Conservation (phyloP, 2,113 vertebrate genomes). For the Microtus oregoni region DNA sequence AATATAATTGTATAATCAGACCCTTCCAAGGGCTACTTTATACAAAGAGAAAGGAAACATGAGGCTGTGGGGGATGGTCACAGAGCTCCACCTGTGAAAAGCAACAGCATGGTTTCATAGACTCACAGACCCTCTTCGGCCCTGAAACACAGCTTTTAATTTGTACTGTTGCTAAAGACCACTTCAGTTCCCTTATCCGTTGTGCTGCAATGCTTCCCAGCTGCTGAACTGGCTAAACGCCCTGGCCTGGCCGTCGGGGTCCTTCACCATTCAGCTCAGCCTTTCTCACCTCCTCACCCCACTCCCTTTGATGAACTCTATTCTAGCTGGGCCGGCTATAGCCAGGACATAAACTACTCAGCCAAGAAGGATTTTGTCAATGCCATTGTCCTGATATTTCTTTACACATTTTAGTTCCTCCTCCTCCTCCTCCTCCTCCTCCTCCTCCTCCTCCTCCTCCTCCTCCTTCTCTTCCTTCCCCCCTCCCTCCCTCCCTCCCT, state of each 20-base stretch:
- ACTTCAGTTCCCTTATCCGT: neutral
- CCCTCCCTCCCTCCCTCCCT: too few relatives aligned
- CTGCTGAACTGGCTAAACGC: neutral
- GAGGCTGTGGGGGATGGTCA: neutral
- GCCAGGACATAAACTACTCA: neutral
- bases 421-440: too few relatives aligned
- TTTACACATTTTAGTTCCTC: neutral
- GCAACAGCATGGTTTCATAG: neutral
- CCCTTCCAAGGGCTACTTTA: neutral
- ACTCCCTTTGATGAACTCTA: neutral
- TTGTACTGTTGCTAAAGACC: neutral
- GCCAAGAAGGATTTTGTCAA: neutral
- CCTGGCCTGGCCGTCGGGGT: neutral
- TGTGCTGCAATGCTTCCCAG: neutral
- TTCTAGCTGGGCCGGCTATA: neutral
- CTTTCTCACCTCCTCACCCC: neutral
- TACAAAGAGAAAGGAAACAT: constrained; percentile 17
- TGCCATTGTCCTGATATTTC: neutral
- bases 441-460: too few relatives aligned
- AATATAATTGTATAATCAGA: neutral
- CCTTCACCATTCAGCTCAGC: neutral
- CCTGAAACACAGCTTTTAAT: neutral
- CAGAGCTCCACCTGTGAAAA: neutral
- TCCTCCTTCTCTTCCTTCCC: rapidly evolving
- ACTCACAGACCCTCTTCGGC: neutral